Base-by-base conservation (phyloP, 64 coral and sea anemone genomes). In the Catalaphyllia jardinei region DNA sequence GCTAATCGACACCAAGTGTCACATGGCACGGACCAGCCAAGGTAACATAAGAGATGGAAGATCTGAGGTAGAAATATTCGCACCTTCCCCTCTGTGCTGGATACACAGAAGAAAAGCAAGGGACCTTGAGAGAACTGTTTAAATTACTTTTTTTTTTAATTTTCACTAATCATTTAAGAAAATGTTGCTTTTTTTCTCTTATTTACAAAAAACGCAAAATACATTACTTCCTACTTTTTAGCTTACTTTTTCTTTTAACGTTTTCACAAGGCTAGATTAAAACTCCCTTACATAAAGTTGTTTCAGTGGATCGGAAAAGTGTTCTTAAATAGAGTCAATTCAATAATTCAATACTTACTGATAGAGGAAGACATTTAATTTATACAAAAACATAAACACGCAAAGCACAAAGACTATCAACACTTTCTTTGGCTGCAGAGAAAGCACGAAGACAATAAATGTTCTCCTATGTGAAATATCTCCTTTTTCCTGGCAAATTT, bases 141-240 rank as follows among this genome's bases (percentile, higher is more conserved):
- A 61, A 80, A 80, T 83, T 39, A 65, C n/a, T 8, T 65, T 4
- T 83, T 83, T 46, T 35, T 35, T n/a, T n/a, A n/a, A 63, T 65
- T 83, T 82, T 28, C 38, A 12, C 22, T 10, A 15, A 35, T 62
- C 59, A 64, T 22, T 64, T 83, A 67, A 83, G 12, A 51, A 79
- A 79, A 54, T 79, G 25, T 52, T 79, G 42, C 20, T 69, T 79
- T 79, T 29, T 75, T 42, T 15, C 76, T 67, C 7, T 83, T 83
- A 33, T 65, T 31, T 83, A 64, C 79, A 64, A 83, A 82, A 79
- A 83, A 83, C 60, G 61, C 60, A 67, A 83, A 83, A 83, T 83
- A 83, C 79, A 67, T 38, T 67, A 65, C 65, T 83, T 65, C 24
- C 61, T 39, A 39, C 60, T 42, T 65, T 61, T 83, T 83, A 83